Evolutionary conservation across 2,797 vertebrate species (phyloP), one percentile per base, ranked within the genome.

Genomic region (Chrysocyon brachyurus): DNA sequence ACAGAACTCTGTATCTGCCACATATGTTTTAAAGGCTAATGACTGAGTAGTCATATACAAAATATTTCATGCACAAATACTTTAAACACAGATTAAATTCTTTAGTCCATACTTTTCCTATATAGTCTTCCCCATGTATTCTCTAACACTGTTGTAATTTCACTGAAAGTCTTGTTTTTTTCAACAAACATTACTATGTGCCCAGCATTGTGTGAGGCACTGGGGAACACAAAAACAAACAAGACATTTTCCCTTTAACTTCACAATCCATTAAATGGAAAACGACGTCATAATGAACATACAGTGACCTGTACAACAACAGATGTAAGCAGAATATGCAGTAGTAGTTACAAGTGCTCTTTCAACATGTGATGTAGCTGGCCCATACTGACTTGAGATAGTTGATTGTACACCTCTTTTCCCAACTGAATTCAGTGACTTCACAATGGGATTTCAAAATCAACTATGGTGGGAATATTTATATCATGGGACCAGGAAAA

Each of bases 1-100:
- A 75, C 70, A 22, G 15, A 92, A 88, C 72, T 83, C 75, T 26
- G 8, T 59, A 77, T 15, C 49, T 91, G 79, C 59, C 86, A 4
- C 26, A 93, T 81, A 94, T 94, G 40, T 90, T 91, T 24, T 59
- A 91, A 86, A 63, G 12, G 24, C 4, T 24, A 7, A 61, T 83
- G 24, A 17, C 19, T 89, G 22, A 26, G 22, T 49, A 92, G n/a
- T 92, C 91, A 79, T 17, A 66, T 73, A 90, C 28, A 94, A 96
- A 89, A 36, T 66, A 84, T 46, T 5, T 14, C 86, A 61, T 68
- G n/a, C 0, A 64, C 87, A 94, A 79, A 24, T 83, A 89, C 56
- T 78, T 94, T 61, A 81, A 64, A 70, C 91, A 40, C 82, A 63
- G 3, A 81, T 87, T 92, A 94, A 86, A 72, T 63, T 73, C 4